These are phyloP conservation scores for Styela plicata DNA, from an alignment of 23 tunicate genomes.

Conservation along the genomic window DNA sequence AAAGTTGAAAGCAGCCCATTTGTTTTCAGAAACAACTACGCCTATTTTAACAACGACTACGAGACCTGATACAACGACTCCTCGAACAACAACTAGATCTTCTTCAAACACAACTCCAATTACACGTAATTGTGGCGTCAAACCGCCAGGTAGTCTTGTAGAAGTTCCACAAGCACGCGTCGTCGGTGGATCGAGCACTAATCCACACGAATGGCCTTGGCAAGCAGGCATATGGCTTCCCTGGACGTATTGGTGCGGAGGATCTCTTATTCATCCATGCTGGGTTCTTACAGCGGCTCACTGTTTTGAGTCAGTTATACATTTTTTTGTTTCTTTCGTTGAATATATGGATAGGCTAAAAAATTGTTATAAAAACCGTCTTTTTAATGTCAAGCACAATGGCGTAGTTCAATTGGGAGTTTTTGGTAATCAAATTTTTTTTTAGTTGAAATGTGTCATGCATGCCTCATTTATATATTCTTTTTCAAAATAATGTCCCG, in stretches of 20 bases:
- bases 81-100: background rate
- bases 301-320: conserved; percentile 64
- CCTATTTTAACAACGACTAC: conserved; percentile 28
- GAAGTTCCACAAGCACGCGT: conserved; percentile 37
- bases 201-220: conserved; percentile 85
- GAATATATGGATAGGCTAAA: too few species aligned
- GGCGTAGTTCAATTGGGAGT: too few species aligned
- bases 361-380: too few species aligned
- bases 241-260: conserved; percentile 70
- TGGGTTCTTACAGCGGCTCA: conserved; percentile 94
- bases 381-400: too few species aligned
- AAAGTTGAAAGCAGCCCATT: too few species aligned
- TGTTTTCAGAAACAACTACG: conserved; percentile 31
- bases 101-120: conserved; percentile 2
- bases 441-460: too few species aligned
- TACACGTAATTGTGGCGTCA: conserved; percentile 38
- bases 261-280: conserved; percentile 72
- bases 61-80: background rate
- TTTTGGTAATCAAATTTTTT: too few species aligned
- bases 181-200: conserved; percentile 57
- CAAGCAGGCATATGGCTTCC: conserved; percentile 88
- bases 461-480: too few species aligned
- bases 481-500: too few species aligned
- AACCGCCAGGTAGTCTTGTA: conserved; percentile 6
- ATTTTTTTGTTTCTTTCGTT: too few species aligned